phyloP scores from a whole-genome alignment of 2,888 invertebrate species.

The Drosophila incognita region DNA sequence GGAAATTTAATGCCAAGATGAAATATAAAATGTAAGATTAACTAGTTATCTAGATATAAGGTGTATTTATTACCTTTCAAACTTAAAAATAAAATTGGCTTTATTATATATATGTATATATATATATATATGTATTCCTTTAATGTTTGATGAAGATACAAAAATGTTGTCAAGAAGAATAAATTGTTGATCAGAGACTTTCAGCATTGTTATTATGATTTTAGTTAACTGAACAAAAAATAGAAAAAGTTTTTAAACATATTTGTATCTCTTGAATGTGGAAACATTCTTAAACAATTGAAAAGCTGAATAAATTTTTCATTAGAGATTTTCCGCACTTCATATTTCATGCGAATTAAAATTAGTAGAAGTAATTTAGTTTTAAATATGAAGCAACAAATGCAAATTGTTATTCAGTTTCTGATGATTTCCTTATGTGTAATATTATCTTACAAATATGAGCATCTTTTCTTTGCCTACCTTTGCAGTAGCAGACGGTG shows the following conservation, averaged over 20 bases:
- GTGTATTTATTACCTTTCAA: not conserved
- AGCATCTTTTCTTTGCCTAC: slow-evolving; percentile 46
- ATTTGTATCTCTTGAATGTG: not conserved
- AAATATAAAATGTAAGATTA: not conserved
- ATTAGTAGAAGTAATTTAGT: not conserved
- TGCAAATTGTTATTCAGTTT: not conserved
- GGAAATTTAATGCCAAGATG: not conserved
- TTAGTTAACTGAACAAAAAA: not conserved
- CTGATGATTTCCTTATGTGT: not conserved
- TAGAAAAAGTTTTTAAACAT: not conserved
- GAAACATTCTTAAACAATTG: not conserved
- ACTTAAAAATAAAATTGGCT: no score
- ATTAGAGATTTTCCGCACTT: not conserved
- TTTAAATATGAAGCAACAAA: not conserved
- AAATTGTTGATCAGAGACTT: not conserved
- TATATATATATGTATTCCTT: not conserved
- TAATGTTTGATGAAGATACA: not conserved
- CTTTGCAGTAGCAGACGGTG: slow-evolving; percentile 92
- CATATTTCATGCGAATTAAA: not conserved
- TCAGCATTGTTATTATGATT: not conserved
- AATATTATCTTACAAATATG: not conserved
- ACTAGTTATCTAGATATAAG: not conserved
- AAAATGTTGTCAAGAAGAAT: not conserved
- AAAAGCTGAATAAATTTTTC: not conserved
- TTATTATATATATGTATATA: no score